phyloP scores from a whole-genome alignment of 2,797 vertebrate genomes.

The Poeciliopsis paucimaculata region DNA sequence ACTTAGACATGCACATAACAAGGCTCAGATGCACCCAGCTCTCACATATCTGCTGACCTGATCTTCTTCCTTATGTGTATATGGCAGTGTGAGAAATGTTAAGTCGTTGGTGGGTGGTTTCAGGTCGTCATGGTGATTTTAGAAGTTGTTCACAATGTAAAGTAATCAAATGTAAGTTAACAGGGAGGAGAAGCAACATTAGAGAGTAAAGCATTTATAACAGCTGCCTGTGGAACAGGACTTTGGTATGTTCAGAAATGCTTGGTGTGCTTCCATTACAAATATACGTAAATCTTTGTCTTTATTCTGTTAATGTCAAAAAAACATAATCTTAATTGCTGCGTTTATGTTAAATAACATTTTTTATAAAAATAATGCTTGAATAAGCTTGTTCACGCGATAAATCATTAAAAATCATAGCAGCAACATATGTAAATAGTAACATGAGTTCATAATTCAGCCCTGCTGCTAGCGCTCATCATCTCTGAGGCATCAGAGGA shows the following conservation, averaged over 20 bases:
- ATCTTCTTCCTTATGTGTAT: constrained; percentile 44
- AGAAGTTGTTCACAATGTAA: constrained; percentile 56
- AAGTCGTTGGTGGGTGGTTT: constrained; percentile 35
- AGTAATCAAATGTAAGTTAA: constrained; percentile 66
- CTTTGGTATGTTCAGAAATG: constrained; percentile 24
- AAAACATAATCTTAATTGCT: neutral
- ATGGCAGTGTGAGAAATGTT: constrained; percentile 16
- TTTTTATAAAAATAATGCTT: too few relatives aligned
- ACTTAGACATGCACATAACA: constrained; percentile 11
- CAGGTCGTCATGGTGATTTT: constrained; percentile 63
- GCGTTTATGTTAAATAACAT: too few relatives aligned
- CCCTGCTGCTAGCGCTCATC: too few relatives aligned
- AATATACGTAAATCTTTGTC: too few relatives aligned
- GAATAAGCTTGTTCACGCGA: too few relatives aligned
- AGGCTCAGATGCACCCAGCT: constrained; percentile 28
- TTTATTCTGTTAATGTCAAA: neutral
- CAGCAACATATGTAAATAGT: too few relatives aligned
- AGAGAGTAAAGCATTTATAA: constrained; percentile 20
- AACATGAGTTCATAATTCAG: too few relatives aligned
- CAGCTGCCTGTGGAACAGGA: constrained; percentile 24
- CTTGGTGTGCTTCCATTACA: neutral
- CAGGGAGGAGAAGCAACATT: constrained; percentile 41
- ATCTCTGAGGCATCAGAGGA: too few relatives aligned
- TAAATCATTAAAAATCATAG: too few relatives aligned
- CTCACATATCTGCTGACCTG: constrained; percentile 51